Evolutionary conservation across 2,888 invertebrate genomes (phyloP).

Genomic region (Caenorhabditis becei): DNA sequence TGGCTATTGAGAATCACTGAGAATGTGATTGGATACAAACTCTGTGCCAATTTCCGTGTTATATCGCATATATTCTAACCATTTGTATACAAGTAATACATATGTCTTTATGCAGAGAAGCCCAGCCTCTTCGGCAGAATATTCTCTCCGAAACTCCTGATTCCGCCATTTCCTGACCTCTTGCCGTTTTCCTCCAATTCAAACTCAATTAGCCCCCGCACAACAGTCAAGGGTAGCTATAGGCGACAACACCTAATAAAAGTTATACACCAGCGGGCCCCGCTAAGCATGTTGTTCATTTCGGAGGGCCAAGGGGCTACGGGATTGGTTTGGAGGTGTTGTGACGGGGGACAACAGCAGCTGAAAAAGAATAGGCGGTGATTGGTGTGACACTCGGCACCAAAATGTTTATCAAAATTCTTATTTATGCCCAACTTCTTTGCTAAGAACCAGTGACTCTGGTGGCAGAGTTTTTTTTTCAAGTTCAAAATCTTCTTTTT

Average conservation of each 20-base stretch:
- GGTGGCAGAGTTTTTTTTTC: too few relatives aligned
- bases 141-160: background rate
- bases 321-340: constrained; percentile 3
- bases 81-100: too few relatives aligned
- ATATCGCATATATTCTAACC: too few relatives aligned
- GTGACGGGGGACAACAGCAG: constrained; percentile 5
- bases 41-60: too few relatives aligned
- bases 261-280: background rate
- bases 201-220: background rate
- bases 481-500: too few relatives aligned
- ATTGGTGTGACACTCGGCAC: constrained; percentile 2
- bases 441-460: background rate
- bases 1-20: too few relatives aligned
- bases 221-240: background rate
- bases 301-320: background rate
- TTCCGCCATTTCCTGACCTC: background rate
- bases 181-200: background rate
- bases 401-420: background rate
- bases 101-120: too few relatives aligned
- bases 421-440: background rate
- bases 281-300: background rate
- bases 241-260: constrained; percentile 25
- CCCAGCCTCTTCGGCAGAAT: too few relatives aligned
- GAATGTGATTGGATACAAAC: too few relatives aligned
- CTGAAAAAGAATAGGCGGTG: constrained; percentile 3